Base-by-base conservation (phyloP, 2,113 vertebrate species). In the Ginglymostoma cirratum region DNA sequence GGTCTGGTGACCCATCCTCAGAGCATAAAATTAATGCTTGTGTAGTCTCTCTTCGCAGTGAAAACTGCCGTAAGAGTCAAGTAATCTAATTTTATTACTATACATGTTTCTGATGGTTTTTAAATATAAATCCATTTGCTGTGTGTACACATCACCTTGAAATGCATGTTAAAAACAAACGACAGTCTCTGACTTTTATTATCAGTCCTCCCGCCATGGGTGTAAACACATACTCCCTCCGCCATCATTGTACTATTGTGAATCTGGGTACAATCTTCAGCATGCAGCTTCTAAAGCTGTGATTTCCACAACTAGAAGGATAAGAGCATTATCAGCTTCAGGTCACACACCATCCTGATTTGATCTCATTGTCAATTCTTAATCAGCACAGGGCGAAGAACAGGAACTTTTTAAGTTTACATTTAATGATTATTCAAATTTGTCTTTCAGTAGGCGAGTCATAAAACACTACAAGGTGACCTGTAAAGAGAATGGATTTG, bases 391-490 rank as follows among this genome's bases (percentile, higher is more conserved):
- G 12, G 7, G 10, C 12, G 7, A 61, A 61, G 55, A 10, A 12
- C 7, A 61, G 55, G 6, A 87, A 5, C 65, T 90, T 12, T 55
- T 90, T 65, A 24, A 55, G 10, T 52, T 86, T 48, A n/a, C 30
- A 61, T 90, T 90, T 76, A 76, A 76, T 76, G 30, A 76, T 2
- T 34, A 30, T 14, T n/a, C 7, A 76, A 38, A 38, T 14, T n/a
- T 96, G 96, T 89, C 72, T 98, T 98, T 96, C 97, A 98, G 98
- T 42, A 96, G 96, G 70, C 96, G 96, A 2, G 55, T 96, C 96
- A 96, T 98, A 96, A 99, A 97, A 96, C 98, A 98, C 97, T 98
- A 97, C 97, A 98, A 97, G 97, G 97, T 99, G 96, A 96, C 96
- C 7, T 96, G 96, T 34, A 80, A 96, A 70, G 97, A 96, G n/a